These are phyloP conservation scores for Drosophila multiciliata DNA, from an alignment of 2,888 invertebrate genomes.

Conservation along the genomic window DNA sequence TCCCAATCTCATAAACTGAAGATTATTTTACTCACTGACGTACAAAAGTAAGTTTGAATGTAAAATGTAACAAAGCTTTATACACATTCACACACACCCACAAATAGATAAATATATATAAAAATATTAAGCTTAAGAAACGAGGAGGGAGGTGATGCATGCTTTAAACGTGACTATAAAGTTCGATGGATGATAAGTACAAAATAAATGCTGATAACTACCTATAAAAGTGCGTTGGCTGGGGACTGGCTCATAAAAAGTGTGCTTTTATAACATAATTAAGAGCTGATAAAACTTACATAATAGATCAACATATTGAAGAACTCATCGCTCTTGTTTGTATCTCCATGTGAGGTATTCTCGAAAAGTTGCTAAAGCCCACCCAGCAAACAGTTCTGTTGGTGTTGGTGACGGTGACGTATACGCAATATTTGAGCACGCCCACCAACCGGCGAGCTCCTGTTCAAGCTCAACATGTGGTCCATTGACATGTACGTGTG, in stretches of 20 bases:
- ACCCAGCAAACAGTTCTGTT: slow-evolving; percentile 26
- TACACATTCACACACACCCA: background rate
- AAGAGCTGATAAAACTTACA: slow-evolving; percentile 75
- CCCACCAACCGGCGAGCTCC: slow-evolving; percentile 56
- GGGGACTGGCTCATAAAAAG: slow-evolving; percentile 65
- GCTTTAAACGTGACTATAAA: slow-evolving; percentile 58
- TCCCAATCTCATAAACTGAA: slow-evolving; percentile 78
- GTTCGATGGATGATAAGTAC: slow-evolving; percentile 35
- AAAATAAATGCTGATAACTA: slow-evolving; percentile 58
- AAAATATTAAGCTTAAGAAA: background rate
- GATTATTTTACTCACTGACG: slow-evolving; percentile 62
- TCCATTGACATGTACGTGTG: slow-evolving; percentile 19
- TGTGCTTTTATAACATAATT: slow-evolving; percentile 74
- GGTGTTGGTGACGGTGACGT: slow-evolving; percentile 55
- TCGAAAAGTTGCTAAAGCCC: slow-evolving; percentile 56
- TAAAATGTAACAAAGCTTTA: slow-evolving; percentile 46
- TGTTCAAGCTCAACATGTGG: slow-evolving; percentile 74
- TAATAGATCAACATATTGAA: slow-evolving; percentile 69
- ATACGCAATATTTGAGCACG: slow-evolving; percentile 73
- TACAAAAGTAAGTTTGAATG: slow-evolving; percentile 6
- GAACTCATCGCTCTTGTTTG: slow-evolving; percentile 29
- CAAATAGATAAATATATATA: slow-evolving; percentile 7
- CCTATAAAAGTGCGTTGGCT: slow-evolving; percentile 50
- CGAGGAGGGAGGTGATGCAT: background rate
- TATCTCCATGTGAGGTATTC: slow-evolving; percentile 30